A percentile compares a stretch with the other conserved stretches of the same genome.
phyloP scores from a whole-genome alignment of 2,113 vertebrate genomes.

The Taurulus bubalis region DNA sequence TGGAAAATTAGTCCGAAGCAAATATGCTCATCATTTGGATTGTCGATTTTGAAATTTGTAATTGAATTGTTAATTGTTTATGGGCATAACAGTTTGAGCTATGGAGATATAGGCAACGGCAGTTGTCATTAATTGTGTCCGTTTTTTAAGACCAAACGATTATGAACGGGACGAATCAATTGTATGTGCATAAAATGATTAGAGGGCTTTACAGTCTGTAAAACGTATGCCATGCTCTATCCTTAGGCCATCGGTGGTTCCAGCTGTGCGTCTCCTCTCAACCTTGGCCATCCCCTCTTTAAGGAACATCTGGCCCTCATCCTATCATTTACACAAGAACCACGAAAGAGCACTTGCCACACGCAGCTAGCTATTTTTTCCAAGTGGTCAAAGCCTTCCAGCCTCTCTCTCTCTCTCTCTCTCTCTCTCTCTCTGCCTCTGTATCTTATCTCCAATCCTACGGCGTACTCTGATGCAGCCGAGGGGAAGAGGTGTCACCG shows the following conservation, averaged over 20 bases:
- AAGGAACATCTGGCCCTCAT: not conserved
- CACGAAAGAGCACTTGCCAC: conserved; percentile 20
- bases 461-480: not conserved
- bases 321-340: conserved; percentile 23
- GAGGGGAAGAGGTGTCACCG: conserved; percentile 16
- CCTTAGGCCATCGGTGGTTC: not conserved
- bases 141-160: not conserved
- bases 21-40: not conserved
- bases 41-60: not conserved
- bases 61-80: not conserved
- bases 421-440: too few species aligned
- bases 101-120: too few species aligned
- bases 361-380: not conserved
- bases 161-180: not conserved
- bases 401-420: not conserved
- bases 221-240: accelerated
- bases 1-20: not conserved
- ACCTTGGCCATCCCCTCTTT: conserved; percentile 8
- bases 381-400: conserved; percentile 13
- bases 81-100: not conserved
- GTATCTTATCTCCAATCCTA: not conserved
- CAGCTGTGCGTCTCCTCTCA: not conserved
- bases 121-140: not conserved
- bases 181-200: not conserved
- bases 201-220: not conserved